A percentile compares a stretch with the other conserved stretches of the same genome.
phyloP scores from a whole-genome alignment of 2,113 vertebrate species.

The Ctenodactylus gundi region DNA sequence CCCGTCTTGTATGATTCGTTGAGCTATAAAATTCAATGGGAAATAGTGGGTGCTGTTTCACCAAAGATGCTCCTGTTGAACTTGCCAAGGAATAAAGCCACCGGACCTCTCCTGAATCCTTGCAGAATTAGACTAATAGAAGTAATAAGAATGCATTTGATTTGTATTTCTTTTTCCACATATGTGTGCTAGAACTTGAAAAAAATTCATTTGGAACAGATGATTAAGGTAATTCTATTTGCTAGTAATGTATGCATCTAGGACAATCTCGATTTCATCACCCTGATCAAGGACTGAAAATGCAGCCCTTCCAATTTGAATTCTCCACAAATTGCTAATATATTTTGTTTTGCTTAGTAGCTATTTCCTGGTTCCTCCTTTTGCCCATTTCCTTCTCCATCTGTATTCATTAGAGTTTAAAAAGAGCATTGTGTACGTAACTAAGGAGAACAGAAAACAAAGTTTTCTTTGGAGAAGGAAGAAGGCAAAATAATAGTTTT shows the following conservation, averaged over 20 bases:
- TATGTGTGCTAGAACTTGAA: constrained; percentile 67
- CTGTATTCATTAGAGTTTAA: constrained; percentile 69
- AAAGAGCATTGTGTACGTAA: constrained; percentile 75
- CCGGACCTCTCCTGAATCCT: constrained; percentile 50
- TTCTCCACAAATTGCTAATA: constrained; percentile 76
- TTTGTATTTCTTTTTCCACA: constrained; percentile 68
- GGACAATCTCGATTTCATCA: constrained; percentile 74
- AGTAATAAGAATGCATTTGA: constrained; percentile 53
- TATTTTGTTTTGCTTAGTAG: constrained; percentile 70
- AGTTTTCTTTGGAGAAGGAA: constrained; percentile 46
- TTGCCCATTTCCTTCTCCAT: constrained; percentile 70
- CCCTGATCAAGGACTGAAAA: constrained; percentile 69
- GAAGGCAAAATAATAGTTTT: constrained; percentile 41
- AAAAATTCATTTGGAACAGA: constrained; percentile 63
- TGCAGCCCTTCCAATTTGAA: constrained; percentile 66
- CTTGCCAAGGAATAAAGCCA: constrained; percentile 53
- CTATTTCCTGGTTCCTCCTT: constrained; percentile 74
- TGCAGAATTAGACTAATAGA: constrained; percentile 52
- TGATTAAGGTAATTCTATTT: constrained; percentile 81
- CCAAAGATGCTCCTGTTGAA: constrained; percentile 53
- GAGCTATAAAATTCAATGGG: constrained; percentile 68
- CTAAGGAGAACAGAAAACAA: constrained; percentile 64
- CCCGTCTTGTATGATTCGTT: constrained; percentile 52
- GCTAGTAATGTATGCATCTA: constrained; percentile 74
- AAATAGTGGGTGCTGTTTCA: constrained; percentile 64